A percentile compares a stretch with the other conserved stretches of the same genome.
phyloP scores from a whole-genome alignment of 2,888 invertebrate genomes.

The Euspilapteryx auroguttella region DNA sequence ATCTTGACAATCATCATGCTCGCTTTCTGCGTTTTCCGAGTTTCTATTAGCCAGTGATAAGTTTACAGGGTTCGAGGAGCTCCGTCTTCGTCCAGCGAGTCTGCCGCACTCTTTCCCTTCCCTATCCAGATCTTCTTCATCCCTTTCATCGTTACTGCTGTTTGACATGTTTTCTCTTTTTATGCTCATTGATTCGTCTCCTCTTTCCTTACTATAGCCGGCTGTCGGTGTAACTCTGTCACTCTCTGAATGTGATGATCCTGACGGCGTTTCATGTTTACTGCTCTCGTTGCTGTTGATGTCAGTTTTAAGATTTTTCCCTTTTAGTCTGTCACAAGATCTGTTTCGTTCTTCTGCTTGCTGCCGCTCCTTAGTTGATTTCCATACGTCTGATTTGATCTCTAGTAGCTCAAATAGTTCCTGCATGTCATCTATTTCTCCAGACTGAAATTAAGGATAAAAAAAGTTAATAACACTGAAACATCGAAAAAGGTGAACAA shows the following conservation, averaged over 20 bases:
- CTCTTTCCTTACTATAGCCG: conserved; percentile 47
- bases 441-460: conserved; percentile 59
- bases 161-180: conserved; percentile 58
- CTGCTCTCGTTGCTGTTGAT: conserved; percentile 57
- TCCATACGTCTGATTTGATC: conserved; percentile 82
- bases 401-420: conserved; percentile 81
- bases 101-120: conserved; percentile 52
- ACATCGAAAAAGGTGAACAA: no score
- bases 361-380: conserved; percentile 56
- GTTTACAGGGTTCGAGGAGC: conserved; percentile 82
- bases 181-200: conserved; percentile 45
- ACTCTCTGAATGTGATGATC: conserved; percentile 53
- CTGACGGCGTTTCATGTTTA: conserved; percentile 52
- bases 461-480: conserved; percentile 7
- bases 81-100: conserved; percentile 65
- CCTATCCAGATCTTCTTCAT: conserved; percentile 48
- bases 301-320: conserved; percentile 45
- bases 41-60: conserved; percentile 66
- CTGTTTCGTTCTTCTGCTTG: conserved; percentile 51
- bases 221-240: conserved; percentile 47
- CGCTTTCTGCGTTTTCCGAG: conserved; percentile 61
- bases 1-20: conserved; percentile 56
- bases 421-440: conserved; percentile 80
- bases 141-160: conserved; percentile 53
- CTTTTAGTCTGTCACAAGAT: conserved; percentile 50